Percentiles rank a stretch among this genome's conserved stretches.
These are phyloP conservation scores for Phyto melanocephala DNA, from an alignment of 2,888 invertebrate genomes.

Conservation along the genomic window DNA sequence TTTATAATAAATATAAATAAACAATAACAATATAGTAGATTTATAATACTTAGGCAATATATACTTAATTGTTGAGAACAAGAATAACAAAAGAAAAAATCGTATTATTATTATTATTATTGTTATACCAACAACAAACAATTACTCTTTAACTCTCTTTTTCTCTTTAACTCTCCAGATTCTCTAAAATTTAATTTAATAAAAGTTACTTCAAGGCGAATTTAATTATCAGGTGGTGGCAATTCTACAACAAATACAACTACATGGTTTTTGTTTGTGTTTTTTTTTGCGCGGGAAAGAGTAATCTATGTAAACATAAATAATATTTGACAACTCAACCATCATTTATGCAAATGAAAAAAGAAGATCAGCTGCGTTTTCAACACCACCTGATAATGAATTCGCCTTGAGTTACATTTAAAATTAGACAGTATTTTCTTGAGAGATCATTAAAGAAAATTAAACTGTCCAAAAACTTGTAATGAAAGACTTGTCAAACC, in stretches of 20 bases:
- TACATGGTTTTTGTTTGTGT: too few relatives aligned
- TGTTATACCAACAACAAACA: not conserved
- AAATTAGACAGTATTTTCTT: not conserved
- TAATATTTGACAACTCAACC: too few relatives aligned
- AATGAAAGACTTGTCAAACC: not conserved
- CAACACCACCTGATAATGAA: too few relatives aligned
- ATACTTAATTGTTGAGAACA: too few relatives aligned
- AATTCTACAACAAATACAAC: too few relatives aligned
- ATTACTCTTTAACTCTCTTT: not conserved
- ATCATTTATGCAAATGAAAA: too few relatives aligned
- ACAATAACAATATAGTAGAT: slow-evolving; percentile 28
- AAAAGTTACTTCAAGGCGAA: too few relatives aligned
- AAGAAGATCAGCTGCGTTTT: too few relatives aligned
- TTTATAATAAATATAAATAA: slow-evolving; percentile 11
- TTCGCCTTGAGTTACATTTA: too few relatives aligned
- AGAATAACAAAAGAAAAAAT: not conserved
- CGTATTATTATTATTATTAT: not conserved
- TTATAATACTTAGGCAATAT: slow-evolving; percentile 45
- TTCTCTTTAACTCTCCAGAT: not conserved
- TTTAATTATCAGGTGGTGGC: too few relatives aligned
- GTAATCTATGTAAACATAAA: too few relatives aligned
- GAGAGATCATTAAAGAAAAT: slow-evolving; percentile 26
- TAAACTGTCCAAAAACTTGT: not conserved
- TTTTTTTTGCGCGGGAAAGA: too few relatives aligned
- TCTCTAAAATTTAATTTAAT: not conserved